Evolutionary conservation across 2,888 invertebrate species (phyloP).

Genomic region (Entomobrya proxima): DNA sequence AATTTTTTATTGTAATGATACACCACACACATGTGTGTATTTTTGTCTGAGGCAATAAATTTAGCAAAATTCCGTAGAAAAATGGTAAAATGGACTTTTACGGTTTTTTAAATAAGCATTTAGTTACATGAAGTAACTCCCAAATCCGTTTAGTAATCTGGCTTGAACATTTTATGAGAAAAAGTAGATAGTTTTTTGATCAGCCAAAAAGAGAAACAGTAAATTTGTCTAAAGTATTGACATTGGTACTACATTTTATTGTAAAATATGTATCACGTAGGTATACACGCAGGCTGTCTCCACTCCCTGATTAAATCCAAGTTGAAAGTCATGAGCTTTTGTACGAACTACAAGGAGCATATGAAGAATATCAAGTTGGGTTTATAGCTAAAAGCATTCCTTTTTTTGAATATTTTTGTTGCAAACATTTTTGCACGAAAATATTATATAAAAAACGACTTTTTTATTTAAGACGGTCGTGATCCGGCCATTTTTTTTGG

Average conservation of each 20-base stretch:
- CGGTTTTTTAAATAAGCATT: constrained; percentile 14
- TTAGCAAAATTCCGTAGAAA: neutral
- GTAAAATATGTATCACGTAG: neutral
- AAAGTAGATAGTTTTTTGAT: too few relatives aligned
- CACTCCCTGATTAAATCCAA: too few relatives aligned
- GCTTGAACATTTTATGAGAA: neutral
- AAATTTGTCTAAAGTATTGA: neutral
- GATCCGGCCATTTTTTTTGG: constrained; percentile 24
- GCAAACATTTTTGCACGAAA: neutral
- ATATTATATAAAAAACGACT: constrained; percentile 35
- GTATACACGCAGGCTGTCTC: neutral
- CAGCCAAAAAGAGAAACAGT: neutral
- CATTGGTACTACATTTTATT: neutral
- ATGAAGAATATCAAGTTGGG: too few relatives aligned
- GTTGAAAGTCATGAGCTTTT: too few relatives aligned
- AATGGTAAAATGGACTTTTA: constrained; percentile 7
- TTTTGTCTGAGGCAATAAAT: too few relatives aligned
- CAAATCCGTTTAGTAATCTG: neutral
- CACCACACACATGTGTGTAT: too few relatives aligned
- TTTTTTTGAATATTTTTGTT: too few relatives aligned
- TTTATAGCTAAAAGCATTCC: too few relatives aligned
- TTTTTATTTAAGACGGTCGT: constrained; percentile 40
- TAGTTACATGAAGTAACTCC: neutral
- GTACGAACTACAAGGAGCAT: too few relatives aligned
- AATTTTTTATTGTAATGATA: constrained; percentile 6